Evolutionary conservation across 2,888 invertebrate species (phyloP), one percentile per base, ranked within the genome.

Genomic region (Vesta saturnalis): DNA sequence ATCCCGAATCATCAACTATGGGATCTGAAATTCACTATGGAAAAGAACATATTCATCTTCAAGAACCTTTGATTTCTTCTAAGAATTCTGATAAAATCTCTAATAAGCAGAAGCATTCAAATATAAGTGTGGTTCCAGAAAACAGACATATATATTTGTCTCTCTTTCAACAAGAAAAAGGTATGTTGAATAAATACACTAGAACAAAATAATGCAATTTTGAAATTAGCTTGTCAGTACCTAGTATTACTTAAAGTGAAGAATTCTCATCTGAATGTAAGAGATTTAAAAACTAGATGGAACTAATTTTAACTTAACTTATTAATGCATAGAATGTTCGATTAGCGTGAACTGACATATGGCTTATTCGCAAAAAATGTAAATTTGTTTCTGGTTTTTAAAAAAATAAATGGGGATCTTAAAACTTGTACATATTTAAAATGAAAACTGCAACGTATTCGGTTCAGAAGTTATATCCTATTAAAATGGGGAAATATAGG

Each of bases 81-180:
- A 80, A 81, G 64, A 80, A 81, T 71, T 82, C 79, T 70, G 83
- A 83, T 65, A 83, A 82, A 73, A 75, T 80, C 65, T 71, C 78
- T 58, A 76, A 74, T 68, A 82, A 81, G 64, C 76, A 82, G 55
- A 82, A 83, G 70, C 81, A 81, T 65, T 79, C 80, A 64, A 84
- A 85, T 74, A 78, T 82, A 22, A 74, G 83, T 49, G 77, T 84
- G 19, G 82, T 84, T 21, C 81, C 84, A 81, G 84, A 85, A 69
- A 79, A 81, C 6, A 78, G 80, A 65, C 82, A 83, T 66, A 78
- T 82, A 76, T 82, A 83, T 69, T 76, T 81, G 21, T 79, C 81
- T 1, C 74, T 82, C 43, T 82, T 83, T 74, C 81, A 81, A 65
- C 83, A 83, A 72, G 83, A 82, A 54, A 82, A 83, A 76, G 83